Conservation (phyloP, 2,113 vertebrate genomes). For the Datnioides undecimradiatus region DNA sequence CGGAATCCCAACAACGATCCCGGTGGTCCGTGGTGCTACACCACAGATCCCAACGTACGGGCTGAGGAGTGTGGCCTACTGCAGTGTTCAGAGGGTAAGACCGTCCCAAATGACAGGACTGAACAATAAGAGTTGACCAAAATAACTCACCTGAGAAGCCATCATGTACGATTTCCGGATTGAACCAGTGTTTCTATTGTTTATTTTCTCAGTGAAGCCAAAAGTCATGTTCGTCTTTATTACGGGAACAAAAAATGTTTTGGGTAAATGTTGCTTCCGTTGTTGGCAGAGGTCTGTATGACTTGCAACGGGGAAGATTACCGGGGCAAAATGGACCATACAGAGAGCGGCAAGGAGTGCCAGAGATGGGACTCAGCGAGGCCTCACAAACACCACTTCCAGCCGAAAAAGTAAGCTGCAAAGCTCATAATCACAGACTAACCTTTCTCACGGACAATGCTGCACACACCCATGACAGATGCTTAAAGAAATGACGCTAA, state of each 20-base stretch:
- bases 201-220: constrained; percentile 7
- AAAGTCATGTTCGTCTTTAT: neutral
- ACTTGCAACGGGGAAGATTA: constrained; percentile 95
- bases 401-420: constrained; percentile 91
- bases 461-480: constrained; percentile 53
- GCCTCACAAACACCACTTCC: constrained; percentile 92
- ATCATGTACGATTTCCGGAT: neutral
- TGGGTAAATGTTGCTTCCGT: constrained; percentile 23
- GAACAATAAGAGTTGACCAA: constrained; percentile 1
- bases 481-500: constrained; percentile 51
- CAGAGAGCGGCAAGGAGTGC: constrained; percentile 92
- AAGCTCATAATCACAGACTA: constrained; percentile 21
- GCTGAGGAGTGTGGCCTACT: constrained; percentile 93
- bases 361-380: constrained; percentile 94
- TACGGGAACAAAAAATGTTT: neutral
- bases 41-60: constrained; percentile 90
- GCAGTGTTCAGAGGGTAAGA: constrained; percentile 94
- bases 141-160: neutral
- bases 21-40: constrained; percentile 97
- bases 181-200: neutral
- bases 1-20: constrained; percentile 95
- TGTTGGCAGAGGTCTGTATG: constrained; percentile 91
- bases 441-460: constrained; percentile 45
- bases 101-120: neutral
- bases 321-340: constrained; percentile 93